Conservation (phyloP, 2,113 vertebrate genomes). For the Tyto alba region DNA sequence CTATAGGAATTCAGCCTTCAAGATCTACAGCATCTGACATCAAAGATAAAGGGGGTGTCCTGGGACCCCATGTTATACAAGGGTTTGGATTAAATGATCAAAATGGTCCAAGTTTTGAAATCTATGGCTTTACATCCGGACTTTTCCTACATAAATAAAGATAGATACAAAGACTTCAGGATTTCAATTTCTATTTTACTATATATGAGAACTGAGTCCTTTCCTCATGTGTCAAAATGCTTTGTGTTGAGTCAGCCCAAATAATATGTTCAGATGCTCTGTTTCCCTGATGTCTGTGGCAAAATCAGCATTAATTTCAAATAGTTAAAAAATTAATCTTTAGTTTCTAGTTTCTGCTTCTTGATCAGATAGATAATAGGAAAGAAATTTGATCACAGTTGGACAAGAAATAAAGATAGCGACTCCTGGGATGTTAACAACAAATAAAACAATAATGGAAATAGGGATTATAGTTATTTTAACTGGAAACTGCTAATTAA, state of each 20-base stretch:
- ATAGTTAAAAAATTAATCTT: not conserved
- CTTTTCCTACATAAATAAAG: not conserved
- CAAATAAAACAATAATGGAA: not conserved
- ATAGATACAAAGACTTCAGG: not conserved
- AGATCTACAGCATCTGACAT: not conserved
- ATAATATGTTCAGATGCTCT: not conserved
- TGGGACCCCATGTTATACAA: not conserved
- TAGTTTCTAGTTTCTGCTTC: not conserved
- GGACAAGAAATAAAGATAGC: not conserved
- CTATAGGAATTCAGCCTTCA: not conserved
- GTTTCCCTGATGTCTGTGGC: not conserved
- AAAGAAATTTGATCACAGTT: not conserved
- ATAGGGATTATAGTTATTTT: not conserved
- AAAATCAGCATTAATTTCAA: not conserved
- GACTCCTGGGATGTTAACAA: not conserved
- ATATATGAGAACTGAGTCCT: not conserved
- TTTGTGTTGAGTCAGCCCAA: not conserved
- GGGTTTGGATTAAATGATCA: not conserved
- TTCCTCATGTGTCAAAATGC: accelerated
- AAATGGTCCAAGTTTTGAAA: not conserved
- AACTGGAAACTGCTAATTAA: not conserved
- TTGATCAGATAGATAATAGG: not conserved
- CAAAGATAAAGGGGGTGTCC: not conserved
- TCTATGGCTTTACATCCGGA: not conserved
- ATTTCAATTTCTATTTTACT: not conserved